Evolutionary conservation across 2,113 vertebrate species (phyloP), one percentile per base, ranked within the genome.

Genomic region (Hirundichthys speculiger): DNA sequence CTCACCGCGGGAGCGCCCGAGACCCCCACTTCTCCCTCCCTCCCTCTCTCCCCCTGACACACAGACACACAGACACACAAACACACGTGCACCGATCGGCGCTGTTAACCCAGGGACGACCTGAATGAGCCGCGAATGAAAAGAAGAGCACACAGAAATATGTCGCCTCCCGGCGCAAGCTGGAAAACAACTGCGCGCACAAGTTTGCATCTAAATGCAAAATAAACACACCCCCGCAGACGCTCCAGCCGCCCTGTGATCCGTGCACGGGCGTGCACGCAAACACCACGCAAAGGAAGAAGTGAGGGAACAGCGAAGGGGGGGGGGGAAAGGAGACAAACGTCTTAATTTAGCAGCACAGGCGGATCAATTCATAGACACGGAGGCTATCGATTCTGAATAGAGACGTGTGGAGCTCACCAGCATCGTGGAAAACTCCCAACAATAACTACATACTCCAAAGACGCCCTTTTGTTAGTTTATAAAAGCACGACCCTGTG

Each of bases 1-100:
- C 89, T 87, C 91, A 69, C 90, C 64, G 22, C 86, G 84, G 88
- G 91, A 90, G 86, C 19, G 67, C 77, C 69, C 57, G 65, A 80
- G 74, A 77, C 75, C 82, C 86, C 87, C 61, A 59, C 79, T 64
- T 42, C 75, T 16, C 69, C 3, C 41, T 18, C 42, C 13, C 50
- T 22, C 56, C 12, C 5, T 50, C 15, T 46, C 62, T 34, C 21
- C 40, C 38, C 38, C 19, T 57, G 25, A 48, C 49, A 66, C 22
- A 21, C 45, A 51, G 39, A 27, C 58, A 45, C 52, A 42, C 41
- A 64, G 47, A 45, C 51, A 60, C 51, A 47, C 63, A 34, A n/a
- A 18, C 20, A 38, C 22, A 65, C 11, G 16, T 41, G 56, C 15
- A 69, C 19, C 45, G 63, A 79, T 83, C 67, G 60, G 41, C 18